Evolutionary conservation across 2,113 vertebrate genomes (phyloP).

Genomic region (Tautogolabrus adspersus): DNA sequence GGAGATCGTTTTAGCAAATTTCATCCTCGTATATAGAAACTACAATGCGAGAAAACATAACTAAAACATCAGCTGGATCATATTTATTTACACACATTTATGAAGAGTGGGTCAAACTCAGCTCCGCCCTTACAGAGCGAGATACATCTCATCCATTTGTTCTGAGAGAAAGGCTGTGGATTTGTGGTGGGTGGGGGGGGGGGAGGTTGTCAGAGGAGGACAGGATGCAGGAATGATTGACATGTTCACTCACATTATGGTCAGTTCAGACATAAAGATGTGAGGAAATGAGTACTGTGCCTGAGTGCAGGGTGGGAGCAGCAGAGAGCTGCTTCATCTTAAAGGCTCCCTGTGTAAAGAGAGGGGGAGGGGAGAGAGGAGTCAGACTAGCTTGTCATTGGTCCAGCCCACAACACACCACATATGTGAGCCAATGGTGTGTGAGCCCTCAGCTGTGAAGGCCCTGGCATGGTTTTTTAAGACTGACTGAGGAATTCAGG

Average conservation of each 20-base stretch:
- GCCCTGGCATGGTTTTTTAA: conserved; percentile 36
- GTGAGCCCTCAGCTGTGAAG: neutral
- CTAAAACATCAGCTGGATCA: no score
- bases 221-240: conserved; percentile 36
- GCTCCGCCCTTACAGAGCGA: neutral
- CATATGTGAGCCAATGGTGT: conserved; percentile 73
- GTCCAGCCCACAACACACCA: conserved; percentile 85
- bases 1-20: no score
- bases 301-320: neutral
- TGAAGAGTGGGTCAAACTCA: conserved; percentile 24
- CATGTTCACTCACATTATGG: conserved; percentile 14
- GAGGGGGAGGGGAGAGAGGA: conserved; percentile 39
- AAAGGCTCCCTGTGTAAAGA: conserved; percentile 1
- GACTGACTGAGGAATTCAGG: conserved; percentile 42
- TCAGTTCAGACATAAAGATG: neutral
- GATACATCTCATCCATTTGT: neutral
- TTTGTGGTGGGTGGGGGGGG: neutral
- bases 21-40: no score
- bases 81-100: no score
- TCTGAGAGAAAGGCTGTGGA: neutral
- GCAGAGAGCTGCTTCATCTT: conserved; percentile 18
- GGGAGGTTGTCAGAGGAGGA: neutral
- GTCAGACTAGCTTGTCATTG: conserved; percentile 56
- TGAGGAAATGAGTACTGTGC: neutral
- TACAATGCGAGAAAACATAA: no score